Conservation (phyloP, 2,113 vertebrate genomes). For the Python bivittatus region DNA sequence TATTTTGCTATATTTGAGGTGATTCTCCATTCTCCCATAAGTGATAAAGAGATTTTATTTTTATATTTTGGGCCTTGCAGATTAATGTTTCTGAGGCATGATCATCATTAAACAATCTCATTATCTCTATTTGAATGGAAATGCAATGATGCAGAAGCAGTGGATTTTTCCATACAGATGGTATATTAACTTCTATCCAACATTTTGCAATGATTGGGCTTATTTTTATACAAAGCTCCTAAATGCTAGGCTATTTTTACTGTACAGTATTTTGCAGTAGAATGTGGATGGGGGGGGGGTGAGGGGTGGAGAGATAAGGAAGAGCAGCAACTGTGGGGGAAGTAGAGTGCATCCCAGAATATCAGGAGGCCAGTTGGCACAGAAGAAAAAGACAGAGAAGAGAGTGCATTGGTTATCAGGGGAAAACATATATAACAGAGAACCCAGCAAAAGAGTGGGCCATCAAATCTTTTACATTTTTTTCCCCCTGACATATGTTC, state of each 20-base stretch:
- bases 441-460: background rate
- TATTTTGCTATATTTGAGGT: constrained; percentile 37
- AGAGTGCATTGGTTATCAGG: background rate
- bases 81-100: constrained; percentile 53
- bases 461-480: background rate
- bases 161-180: constrained; percentile 58
- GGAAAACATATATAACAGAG: background rate
- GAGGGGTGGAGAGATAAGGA: background rate
- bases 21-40: constrained; percentile 1
- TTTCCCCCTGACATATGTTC: background rate
- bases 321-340: background rate
- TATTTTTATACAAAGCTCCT: constrained; percentile 49
- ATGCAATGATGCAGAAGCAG: constrained; percentile 41
- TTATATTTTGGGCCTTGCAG: constrained; percentile 37
- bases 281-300: background rate
- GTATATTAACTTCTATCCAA: constrained; percentile 44
- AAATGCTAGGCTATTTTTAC: constrained; percentile 36
- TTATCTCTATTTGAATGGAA: constrained; percentile 61
- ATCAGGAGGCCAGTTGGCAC: background rate
- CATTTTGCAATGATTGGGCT: constrained; percentile 44
- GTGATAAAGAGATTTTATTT: constrained; percentile 18
- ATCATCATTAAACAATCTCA: constrained; percentile 58
- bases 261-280: background rate
- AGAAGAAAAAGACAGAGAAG: background rate
- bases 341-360: background rate